phyloP scores from a whole-genome alignment of 2,797 vertebrate genomes.

The Myotis findleyi region DNA sequence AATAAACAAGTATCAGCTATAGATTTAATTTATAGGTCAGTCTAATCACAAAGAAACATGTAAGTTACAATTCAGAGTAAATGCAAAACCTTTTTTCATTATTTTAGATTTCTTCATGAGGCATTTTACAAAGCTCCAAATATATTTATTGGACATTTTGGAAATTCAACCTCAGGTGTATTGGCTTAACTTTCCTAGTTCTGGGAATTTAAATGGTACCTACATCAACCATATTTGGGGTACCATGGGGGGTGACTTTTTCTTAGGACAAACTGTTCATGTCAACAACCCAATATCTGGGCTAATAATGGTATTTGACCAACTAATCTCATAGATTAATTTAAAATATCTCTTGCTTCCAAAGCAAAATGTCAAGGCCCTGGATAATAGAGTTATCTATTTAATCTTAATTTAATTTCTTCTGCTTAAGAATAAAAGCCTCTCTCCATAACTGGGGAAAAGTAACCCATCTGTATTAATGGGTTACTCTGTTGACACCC shows the following conservation, averaged over 20 bases:
- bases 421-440: conserved; percentile 12
- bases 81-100: not conserved
- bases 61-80: not conserved
- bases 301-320: conserved; percentile 7
- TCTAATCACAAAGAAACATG: not conserved
- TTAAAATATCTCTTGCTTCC: conserved; percentile 38
- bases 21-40: not conserved
- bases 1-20: not conserved
- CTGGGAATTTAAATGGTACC: not conserved
- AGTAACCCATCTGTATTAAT: conserved; percentile 40
- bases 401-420: conserved; percentile 53
- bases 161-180: not conserved
- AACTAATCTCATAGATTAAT: conserved; percentile 39
- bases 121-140: not conserved
- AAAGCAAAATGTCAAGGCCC: conserved; percentile 59
- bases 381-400: conserved; percentile 26
- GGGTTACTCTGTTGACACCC: conserved; percentile 18
- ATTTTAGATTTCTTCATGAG: conserved; percentile 19
- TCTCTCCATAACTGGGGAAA: not conserved
- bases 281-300: not conserved
- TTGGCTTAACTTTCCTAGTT: not conserved
- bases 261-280: conserved; percentile 4
- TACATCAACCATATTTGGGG: not conserved
- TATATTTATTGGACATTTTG: not conserved
- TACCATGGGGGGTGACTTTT: not conserved